Conservation (phyloP, 1,140 invertebrate species). For the Periplaneta americana region DNA sequence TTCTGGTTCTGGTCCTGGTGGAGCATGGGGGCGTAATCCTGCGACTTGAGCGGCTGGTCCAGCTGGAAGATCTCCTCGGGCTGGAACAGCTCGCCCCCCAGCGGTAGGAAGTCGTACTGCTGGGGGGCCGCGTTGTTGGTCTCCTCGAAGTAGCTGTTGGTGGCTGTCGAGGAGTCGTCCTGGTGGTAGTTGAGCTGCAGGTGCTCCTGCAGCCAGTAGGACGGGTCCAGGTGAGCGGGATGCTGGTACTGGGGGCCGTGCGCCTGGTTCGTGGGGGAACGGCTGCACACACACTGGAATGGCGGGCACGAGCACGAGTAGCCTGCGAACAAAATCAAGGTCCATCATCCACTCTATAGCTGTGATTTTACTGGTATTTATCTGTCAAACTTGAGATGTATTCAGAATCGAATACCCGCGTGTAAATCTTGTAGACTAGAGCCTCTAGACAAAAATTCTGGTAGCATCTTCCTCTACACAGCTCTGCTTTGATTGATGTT, state of each 20-base stretch:
- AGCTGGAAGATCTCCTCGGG: slow-evolving; percentile 72
- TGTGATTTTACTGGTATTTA: too few relatives aligned
- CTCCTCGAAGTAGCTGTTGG: slow-evolving; percentile 12
- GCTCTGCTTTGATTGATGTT: too few relatives aligned
- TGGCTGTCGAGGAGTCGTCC: slow-evolving; percentile 18
- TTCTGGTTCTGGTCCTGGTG: neutral
- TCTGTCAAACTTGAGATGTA: too few relatives aligned
- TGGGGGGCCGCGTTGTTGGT: slow-evolving; percentile 20
- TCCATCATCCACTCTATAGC: too few relatives aligned
- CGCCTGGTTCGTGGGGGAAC: slow-evolving; percentile 31
- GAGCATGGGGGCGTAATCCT: neutral
- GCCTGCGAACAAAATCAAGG: slow-evolving; percentile 34
- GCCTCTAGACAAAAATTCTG: too few relatives aligned
- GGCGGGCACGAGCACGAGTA: slow-evolving; percentile 58
- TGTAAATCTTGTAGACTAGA: too few relatives aligned
- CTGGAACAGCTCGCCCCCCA: slow-evolving; percentile 63
- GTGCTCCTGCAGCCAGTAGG: slow-evolving; percentile 24
- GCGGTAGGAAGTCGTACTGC: slow-evolving; percentile 45
- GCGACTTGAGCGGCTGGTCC: slow-evolving; percentile 56
- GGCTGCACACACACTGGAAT: slow-evolving; percentile 53
- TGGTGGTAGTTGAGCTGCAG: slow-evolving; percentile 21
- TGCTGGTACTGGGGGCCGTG: slow-evolving; percentile 10
- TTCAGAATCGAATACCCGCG: too few relatives aligned
- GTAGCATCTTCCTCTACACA: too few relatives aligned
- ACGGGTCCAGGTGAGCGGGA: slow-evolving; percentile 26